Evolutionary conservation across 2,888 invertebrate genomes (phyloP).

Genomic region (Diplolepis rosae): DNA sequence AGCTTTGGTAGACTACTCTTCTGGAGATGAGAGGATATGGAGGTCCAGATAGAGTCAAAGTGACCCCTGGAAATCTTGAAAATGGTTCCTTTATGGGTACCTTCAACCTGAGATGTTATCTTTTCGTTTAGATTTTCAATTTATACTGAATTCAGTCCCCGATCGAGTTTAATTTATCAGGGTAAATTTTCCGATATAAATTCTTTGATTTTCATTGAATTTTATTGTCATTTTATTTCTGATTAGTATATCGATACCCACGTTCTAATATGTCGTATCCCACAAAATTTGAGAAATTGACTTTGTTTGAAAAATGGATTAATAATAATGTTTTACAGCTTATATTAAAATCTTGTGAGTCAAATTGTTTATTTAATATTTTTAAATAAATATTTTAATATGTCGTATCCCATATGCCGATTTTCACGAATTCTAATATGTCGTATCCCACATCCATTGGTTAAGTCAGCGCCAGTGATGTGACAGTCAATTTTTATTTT

Average conservation of each 20-base stretch:
- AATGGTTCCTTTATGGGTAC: slow-evolving; percentile 13
- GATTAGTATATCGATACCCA: no score
- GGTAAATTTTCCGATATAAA: background rate
- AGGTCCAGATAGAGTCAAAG: slow-evolving; percentile 19
- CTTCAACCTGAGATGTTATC: background rate
- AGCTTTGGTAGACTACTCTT: slow-evolving; percentile 11
- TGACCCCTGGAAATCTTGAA: slow-evolving; percentile 25
- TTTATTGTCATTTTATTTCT: background rate
- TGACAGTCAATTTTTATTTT: no score
- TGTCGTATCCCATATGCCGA: no score
- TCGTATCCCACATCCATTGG: no score
- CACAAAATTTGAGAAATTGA: no score
- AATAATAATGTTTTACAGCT: no score
- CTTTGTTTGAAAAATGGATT: no score
- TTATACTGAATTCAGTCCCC: background rate
- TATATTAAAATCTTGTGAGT: no score
- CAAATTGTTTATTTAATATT: background rate
- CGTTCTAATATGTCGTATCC: no score
- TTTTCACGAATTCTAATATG: no score
- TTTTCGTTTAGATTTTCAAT: background rate
- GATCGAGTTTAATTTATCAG: background rate
- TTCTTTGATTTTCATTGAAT: background rate
- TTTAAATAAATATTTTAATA: background rate
- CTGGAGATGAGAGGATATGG: slow-evolving; percentile 8
- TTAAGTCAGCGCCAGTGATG: no score